Base-by-base conservation (phyloP, 2,113 vertebrate species). In the Talpa occidentalis region DNA sequence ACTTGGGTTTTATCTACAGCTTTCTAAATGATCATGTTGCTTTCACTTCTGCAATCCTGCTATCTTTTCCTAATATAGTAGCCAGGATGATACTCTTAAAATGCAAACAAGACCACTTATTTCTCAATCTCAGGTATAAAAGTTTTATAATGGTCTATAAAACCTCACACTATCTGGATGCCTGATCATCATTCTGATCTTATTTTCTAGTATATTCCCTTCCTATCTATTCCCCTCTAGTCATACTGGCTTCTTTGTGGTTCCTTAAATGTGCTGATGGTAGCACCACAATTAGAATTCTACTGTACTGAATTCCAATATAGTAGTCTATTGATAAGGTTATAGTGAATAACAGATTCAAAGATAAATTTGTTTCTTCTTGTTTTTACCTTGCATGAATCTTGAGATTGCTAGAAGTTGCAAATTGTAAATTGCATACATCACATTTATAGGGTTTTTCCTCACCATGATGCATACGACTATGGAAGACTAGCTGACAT, bases 401-500 rank as follows among this genome's bases (percentile, higher is more conserved):
- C 98, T 99, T 99, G 95, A 99, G 98, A 96, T 99, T 99, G 97
- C 99, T 99, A 6, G 99, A 99, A 40, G 99, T 99, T 82, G 99
- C 99, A 56, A 99, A 99, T 83, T 99, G 99, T 87, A 99, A 98
- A 80, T 99, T 99, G 96, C 99, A 99, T 72, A 98, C 98, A 78
- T 99, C 98, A 93, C 99, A 99, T 91, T 99, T 99, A 98, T 99
- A 99, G 0, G 99, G 99, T 90, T 99, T 99, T 97, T 99, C 99
- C 91, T 99, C 99, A n/a, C 99, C 99, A 0, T 99, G 99, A 94
- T 99, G 99, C 99, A 99, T 99, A 44, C 99, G 98, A 90, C 99
- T 99, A 96, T 99, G 99, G 97, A 99, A 99, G 93, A 99, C 99
- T 40, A 99, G 97, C 98, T 99, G 99, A 95, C 99, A 99, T 98